Evolutionary conservation across 2,797 vertebrate species (phyloP).

Genomic region (Lepilemur ruficaudatus): DNA sequence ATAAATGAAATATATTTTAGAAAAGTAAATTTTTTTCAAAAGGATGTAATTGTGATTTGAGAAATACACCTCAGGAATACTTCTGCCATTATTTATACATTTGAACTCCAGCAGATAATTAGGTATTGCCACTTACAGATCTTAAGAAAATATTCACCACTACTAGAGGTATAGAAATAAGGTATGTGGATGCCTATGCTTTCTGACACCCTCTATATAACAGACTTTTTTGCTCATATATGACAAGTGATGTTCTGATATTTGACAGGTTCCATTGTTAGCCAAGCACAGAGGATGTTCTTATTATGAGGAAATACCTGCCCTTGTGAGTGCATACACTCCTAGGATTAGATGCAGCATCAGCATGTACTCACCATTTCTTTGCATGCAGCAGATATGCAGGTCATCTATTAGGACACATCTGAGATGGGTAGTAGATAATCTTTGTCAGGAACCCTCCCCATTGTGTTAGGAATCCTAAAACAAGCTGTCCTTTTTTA

Average conservation of each 20-base stretch:
- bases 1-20: not conserved
- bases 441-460: not conserved
- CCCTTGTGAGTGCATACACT: not conserved
- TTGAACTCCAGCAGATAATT: not conserved
- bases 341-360: not conserved
- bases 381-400: not conserved
- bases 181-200: not conserved
- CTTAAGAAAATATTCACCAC: not conserved
- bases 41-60: conserved; percentile 16
- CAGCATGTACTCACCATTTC: not conserved
- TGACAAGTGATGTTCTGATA: not conserved
- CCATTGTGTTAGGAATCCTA: not conserved
- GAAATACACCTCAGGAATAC: conserved; percentile 26
- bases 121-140: not conserved
- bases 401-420: not conserved
- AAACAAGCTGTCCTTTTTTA: not conserved
- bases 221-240: not conserved
- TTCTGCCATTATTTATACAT: not conserved
- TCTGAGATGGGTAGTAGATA: not conserved
- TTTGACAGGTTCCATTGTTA: not conserved
- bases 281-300: not conserved
- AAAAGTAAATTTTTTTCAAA: conserved; percentile 39
- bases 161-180: not conserved
- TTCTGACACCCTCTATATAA: not conserved
- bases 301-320: not conserved